A percentile compares a stretch with the other conserved stretches of the same genome.
Conservation (phyloP, 1,140 invertebrate species). For the Diabrotica undecimpunctata region DNA sequence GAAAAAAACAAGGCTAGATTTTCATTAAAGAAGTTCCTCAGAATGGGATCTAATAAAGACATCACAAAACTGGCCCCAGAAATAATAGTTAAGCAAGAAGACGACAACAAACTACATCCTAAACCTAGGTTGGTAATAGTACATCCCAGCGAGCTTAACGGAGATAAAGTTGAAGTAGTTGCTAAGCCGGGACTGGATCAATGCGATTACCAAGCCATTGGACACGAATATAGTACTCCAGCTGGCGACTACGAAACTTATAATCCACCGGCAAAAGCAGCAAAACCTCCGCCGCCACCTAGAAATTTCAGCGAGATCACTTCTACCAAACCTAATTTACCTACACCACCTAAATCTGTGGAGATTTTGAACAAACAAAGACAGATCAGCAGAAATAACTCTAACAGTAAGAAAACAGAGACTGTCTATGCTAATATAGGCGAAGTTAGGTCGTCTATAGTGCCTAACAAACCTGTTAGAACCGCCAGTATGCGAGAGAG, state of each 20-base stretch:
- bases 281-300: slow-evolving; percentile 54
- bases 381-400: slow-evolving; percentile 39
- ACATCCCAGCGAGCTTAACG: slow-evolving; percentile 81
- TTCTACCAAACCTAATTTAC: slow-evolving; percentile 58
- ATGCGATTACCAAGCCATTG: slow-evolving; percentile 48
- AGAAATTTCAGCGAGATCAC: slow-evolving; percentile 53
- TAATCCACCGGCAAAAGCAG: slow-evolving; percentile 16
- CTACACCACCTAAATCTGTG: slow-evolving; percentile 66
- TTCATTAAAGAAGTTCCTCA: slow-evolving; percentile 77
- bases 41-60: slow-evolving; percentile 70
- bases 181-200: slow-evolving; percentile 47
- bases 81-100: slow-evolving; percentile 49
- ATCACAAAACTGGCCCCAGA: slow-evolving; percentile 51
- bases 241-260: slow-evolving; percentile 41
- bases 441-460: slow-evolving; percentile 71
- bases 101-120: slow-evolving; percentile 48
- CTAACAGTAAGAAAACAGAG: slow-evolving; percentile 52
- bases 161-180: slow-evolving; percentile 70
- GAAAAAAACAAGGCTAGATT: slow-evolving; percentile 63
- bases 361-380: slow-evolving; percentile 61
- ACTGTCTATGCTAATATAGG: slow-evolving; percentile 78
- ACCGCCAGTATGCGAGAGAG: slow-evolving; percentile 77
- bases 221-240: slow-evolving; percentile 39
- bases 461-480: slow-evolving; percentile 73
- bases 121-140: slow-evolving; percentile 71